A percentile compares a stretch with the other conserved stretches of the same genome.
Evolutionary conservation across 2,113 vertebrate species (phyloP).

Genomic region (Prochilodus magdalenae): DNA sequence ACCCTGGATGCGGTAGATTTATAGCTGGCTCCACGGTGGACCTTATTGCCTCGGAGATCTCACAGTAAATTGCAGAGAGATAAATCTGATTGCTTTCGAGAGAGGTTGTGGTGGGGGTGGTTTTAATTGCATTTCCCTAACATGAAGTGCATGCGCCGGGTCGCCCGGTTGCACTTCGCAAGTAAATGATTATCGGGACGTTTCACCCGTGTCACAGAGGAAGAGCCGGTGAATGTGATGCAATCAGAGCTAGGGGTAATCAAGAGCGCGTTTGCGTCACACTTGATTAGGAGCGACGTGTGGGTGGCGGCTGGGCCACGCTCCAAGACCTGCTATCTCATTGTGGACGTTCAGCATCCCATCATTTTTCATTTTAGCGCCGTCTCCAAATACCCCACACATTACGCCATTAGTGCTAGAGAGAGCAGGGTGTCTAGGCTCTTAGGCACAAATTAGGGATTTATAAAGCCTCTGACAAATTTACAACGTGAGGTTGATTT

Average conservation of each 20-base stretch:
- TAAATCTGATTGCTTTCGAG: slow-evolving; percentile 35
- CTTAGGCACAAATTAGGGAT: not conserved
- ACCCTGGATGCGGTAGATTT: slow-evolving; percentile 6
- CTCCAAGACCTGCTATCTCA: not conserved
- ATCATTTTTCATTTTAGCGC: not conserved
- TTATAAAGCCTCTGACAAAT: no score
- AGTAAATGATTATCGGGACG: not conserved
- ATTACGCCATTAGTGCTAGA: not conserved
- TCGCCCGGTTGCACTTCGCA: not conserved
- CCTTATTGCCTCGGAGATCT: slow-evolving; percentile 29
- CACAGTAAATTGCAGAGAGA: slow-evolving; percentile 26
- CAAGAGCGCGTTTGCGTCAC: not conserved
- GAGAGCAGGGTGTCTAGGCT: no score
- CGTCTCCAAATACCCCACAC: not conserved
- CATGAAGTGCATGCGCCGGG: not conserved
- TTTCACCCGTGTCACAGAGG: slow-evolving; percentile 9
- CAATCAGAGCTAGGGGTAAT: slow-evolving; percentile 31
- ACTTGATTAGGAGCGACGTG: not conserved
- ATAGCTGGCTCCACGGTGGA: not conserved
- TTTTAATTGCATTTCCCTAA: slow-evolving; percentile 35
- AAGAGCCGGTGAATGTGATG: slow-evolving; percentile 6
- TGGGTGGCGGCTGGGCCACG: not conserved
- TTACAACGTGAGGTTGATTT: no score
- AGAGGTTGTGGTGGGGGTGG: not conserved
- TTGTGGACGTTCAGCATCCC: not conserved